Percentiles rank a stretch among this genome's conserved stretches.
phyloP scores from a whole-genome alignment of 1,140 invertebrate genomes.

The Aphelenchoides avenae region DNA sequence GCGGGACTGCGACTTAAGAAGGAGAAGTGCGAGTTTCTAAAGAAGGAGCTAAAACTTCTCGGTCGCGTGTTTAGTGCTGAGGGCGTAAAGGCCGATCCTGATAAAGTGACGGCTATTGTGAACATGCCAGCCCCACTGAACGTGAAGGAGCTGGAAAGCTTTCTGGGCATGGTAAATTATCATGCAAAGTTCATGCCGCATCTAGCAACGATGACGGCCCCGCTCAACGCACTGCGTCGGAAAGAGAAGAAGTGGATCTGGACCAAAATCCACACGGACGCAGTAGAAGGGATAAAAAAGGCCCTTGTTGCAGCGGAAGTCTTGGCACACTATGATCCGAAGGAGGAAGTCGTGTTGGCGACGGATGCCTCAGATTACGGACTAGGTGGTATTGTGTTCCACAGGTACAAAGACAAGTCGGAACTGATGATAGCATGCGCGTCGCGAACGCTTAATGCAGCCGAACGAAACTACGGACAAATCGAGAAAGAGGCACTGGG shows the following conservation, averaged over 20 bases:
- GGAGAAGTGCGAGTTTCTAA: constrained; percentile 50
- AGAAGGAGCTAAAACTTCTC: constrained; percentile 1
- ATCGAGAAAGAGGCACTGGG: constrained; percentile 64
- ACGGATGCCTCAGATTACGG: constrained; percentile 62
- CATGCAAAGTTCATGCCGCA: constrained; percentile 28
- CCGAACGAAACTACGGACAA: constrained; percentile 64
- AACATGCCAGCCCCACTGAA: constrained; percentile 30
- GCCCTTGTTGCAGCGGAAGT: constrained; percentile 39
- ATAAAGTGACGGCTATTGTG: constrained; percentile 30
- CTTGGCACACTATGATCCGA: constrained; percentile 59
- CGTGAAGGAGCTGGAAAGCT: constrained; percentile 18
- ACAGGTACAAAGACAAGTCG: constrained; percentile 60
- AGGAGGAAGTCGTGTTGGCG: constrained; percentile 57
- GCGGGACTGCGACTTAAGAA: constrained; percentile 59
- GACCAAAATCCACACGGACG: background rate
- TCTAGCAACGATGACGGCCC: constrained; percentile 7
- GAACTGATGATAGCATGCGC: constrained; percentile 62
- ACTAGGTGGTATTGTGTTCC: constrained; percentile 62
- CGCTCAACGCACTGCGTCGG: constrained; percentile 20
- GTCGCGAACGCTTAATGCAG: constrained; percentile 59
- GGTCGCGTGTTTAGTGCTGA: constrained; percentile 20
- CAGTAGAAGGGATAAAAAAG: constrained; percentile 53
- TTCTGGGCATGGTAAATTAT: constrained; percentile 43
- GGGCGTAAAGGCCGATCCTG: constrained; percentile 26
- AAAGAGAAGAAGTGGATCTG: constrained; percentile 24